Evolutionary conservation across 2,797 vertebrate genomes (phyloP), one percentile per base, ranked within the genome.

Genomic region (Australoheros facetus): DNA sequence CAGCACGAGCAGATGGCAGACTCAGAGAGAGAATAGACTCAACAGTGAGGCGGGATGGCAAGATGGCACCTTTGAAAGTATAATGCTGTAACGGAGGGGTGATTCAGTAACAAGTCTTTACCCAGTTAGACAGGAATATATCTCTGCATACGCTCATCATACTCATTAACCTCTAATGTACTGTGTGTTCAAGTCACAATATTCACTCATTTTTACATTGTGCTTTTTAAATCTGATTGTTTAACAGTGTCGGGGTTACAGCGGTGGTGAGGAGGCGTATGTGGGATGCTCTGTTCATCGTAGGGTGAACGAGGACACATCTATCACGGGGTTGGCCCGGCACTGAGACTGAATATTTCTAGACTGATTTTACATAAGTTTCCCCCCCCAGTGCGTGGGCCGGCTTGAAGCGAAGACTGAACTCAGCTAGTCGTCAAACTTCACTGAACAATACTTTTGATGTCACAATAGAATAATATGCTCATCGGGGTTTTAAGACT

Each of bases 201-300:
- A 89, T 75, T 84, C 76, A 89, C 82, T 82, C 37, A 45, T 88
- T 87, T 92, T 79, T 93, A 92, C 93, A 93, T 94, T 94, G 92
- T 94, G 92, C 91, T 93, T 93, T 88, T 87, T 72, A 11, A 79
- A 77, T 88, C 75, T 81, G 83, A 91, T 91, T 88, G 86, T 77
- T 85, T 85, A 57, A 78, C 83, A 58, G 66, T 62, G 74, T 73
- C 75, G 56, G 78, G 56, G 34, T 80, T 26, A 30, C 53, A 23
- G 59, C 73, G 56, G 76, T 28, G 60, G 45, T 32, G 28, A 28
- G 56, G 64, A 53, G 57, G 58, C 16, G 21, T 2, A 4, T 71
- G 8, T 10, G 14, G 30, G 60, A 64, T 48, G 60, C 39, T 84
- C 37, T 42, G 21, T 26, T 64, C 39, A 28, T 64, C 39, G 8